Conservation (phyloP, 2,797 vertebrate genomes). For the Zalophus californianus region DNA sequence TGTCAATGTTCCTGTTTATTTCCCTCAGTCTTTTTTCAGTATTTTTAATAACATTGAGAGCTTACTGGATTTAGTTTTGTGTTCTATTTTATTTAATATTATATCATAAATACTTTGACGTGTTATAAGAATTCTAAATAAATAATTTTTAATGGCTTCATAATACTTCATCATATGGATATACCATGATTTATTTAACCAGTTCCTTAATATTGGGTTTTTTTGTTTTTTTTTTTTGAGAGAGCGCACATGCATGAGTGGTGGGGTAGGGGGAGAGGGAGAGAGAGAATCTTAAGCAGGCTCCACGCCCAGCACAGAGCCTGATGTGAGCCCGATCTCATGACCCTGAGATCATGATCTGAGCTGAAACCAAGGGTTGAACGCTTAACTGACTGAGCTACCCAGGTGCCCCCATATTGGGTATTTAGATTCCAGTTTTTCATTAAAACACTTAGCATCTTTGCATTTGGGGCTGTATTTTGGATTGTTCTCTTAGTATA, state of each 20-base stretch:
- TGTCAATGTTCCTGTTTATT: not conserved
- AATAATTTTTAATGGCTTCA: constrained; percentile 45
- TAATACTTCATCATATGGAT: constrained; percentile 42
- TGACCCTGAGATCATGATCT: not conserved
- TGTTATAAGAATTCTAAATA: constrained; percentile 68
- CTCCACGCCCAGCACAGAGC: not conserved
- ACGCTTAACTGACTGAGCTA: not conserved
- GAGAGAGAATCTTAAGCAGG: not conserved
- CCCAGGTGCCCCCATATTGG: not conserved
- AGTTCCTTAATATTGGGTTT: not conserved
- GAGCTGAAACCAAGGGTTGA: not conserved
- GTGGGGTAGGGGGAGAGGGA: not conserved
- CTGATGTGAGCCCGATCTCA: not conserved
- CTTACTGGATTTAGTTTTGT: constrained; percentile 35
- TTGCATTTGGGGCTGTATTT: constrained; percentile 31
- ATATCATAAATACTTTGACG: constrained; percentile 44
- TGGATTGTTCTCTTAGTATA: not conserved
- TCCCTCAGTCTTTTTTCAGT: not conserved
- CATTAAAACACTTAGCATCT: constrained; percentile 13
- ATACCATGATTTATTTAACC: constrained; percentile 6
- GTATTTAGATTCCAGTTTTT: constrained; percentile 47
- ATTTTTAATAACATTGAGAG: constrained; percentile 49
- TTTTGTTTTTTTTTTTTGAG: not conserved
- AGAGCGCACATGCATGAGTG: not conserved
- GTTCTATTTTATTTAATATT: constrained; percentile 50